Conservation (phyloP, 2,797 vertebrate species). For the Lates japonicus region DNA sequence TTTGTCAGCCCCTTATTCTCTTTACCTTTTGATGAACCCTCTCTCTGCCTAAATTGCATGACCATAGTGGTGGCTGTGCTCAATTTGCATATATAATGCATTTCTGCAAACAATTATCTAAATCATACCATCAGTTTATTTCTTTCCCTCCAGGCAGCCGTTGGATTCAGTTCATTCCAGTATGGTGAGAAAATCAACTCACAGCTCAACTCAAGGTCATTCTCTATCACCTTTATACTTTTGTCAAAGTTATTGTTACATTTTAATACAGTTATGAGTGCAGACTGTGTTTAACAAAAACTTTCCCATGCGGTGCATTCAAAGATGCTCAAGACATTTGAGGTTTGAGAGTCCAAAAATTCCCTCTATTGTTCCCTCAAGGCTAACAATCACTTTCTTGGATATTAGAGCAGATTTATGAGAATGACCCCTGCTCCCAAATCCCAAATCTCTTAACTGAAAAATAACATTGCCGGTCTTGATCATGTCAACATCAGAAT, state of each 20-base stretch:
- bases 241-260: neutral
- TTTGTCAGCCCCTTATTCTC: neutral
- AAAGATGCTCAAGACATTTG: neutral
- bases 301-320: neutral
- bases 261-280: neutral
- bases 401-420: neutral
- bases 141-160: neutral
- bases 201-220: neutral
- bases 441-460: neutral
- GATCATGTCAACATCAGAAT: neutral
- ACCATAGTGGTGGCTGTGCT: neutral
- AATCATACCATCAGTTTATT: neutral
- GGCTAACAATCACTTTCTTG: too few relatives aligned
- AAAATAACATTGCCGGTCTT: neutral
- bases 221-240: neutral
- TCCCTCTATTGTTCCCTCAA: too few relatives aligned
- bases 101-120: slow-evolving; percentile 4
- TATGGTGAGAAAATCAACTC: neutral
- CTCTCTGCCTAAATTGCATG: neutral
- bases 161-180: neutral
- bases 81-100: neutral
- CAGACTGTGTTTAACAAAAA: neutral
- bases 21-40: slow-evolving; percentile 47
- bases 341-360: too few relatives aligned
- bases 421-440: neutral